phyloP scores from a whole-genome alignment of 2,888 invertebrate species.

The Galeopsomyia nigrocyanea region DNA sequence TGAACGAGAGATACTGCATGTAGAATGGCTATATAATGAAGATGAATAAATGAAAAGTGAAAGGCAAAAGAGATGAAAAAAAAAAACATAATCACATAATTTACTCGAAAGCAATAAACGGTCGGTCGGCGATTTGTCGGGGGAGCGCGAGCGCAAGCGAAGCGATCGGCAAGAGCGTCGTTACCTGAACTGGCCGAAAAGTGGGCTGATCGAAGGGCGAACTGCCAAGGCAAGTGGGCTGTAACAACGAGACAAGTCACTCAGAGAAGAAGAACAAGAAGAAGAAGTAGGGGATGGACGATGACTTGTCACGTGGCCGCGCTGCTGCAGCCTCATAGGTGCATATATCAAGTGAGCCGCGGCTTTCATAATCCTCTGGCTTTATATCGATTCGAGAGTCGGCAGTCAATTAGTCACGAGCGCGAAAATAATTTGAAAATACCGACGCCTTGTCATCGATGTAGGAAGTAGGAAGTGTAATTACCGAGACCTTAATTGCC shows the following conservation, averaged over 20 bases:
- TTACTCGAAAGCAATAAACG: not conserved
- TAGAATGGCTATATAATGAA: no score
- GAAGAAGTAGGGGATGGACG: not conserved
- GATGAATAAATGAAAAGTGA: no score
- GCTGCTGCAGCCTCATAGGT: not conserved
- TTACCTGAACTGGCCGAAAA: conserved; percentile 67
- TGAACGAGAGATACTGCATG: no score
- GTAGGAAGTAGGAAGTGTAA: conserved; percentile 24
- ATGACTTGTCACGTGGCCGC: not conserved
- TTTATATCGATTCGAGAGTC: not conserved
- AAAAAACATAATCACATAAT: not conserved
- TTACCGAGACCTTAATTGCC: not conserved
- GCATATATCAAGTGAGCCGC: not conserved
- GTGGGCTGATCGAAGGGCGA: conserved; percentile 65
- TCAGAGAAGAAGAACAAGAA: not conserved
- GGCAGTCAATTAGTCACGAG: conserved; percentile 25
- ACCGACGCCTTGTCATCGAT: conserved; percentile 17
- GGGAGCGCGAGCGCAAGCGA: not conserved
- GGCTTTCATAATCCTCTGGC: conserved; percentile 24
- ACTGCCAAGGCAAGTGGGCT: conserved; percentile 65
- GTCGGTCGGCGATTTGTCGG: not conserved
- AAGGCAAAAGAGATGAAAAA: not conserved
- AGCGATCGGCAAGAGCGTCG: conserved; percentile 45
- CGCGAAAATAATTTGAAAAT: conserved; percentile 6
- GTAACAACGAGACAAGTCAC: conserved; percentile 52